Evolutionary conservation across 2,797 vertebrate species (phyloP).

Genomic region (Chrosomus eos): DNA sequence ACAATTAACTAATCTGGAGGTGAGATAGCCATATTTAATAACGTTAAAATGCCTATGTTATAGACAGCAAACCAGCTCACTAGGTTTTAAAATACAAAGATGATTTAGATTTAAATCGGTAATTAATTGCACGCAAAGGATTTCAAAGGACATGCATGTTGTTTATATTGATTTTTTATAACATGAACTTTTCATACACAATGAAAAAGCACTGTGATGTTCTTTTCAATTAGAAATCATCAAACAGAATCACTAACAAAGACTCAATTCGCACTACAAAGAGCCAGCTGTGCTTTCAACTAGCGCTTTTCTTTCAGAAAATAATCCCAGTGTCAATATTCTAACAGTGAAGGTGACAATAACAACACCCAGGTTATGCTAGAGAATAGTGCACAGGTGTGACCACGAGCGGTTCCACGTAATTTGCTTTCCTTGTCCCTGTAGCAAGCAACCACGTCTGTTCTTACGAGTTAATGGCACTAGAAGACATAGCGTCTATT

Average conservation of each 20-base stretch:
- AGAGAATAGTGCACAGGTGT: constrained; percentile 39
- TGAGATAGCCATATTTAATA: not conserved
- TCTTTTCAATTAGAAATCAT: constrained; percentile 24
- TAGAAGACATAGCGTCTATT: constrained; percentile 43
- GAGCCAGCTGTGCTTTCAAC: constrained; percentile 3
- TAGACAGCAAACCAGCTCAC: not conserved
- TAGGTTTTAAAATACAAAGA: not conserved
- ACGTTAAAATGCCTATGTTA: not conserved
- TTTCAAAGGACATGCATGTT: not conserved
- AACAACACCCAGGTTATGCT: not conserved
- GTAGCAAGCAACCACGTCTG: constrained; percentile 16
- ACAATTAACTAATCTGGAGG: not conserved
- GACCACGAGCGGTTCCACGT: not conserved
- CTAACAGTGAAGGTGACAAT: constrained; percentile 37
- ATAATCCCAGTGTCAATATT: constrained; percentile 39
- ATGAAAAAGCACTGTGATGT: not conserved
- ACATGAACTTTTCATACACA: not conserved
- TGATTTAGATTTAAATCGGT: not conserved
- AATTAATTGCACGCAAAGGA: not conserved
- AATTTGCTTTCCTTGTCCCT: constrained; percentile 10
- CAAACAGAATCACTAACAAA: constrained; percentile 38
- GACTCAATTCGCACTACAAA: constrained; percentile 19
- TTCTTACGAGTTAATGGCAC: constrained; percentile 20
- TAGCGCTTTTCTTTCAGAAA: not conserved
- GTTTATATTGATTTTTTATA: not conserved